Evolutionary conservation across 2,888 invertebrate species (phyloP).

Genomic region (Malthinus seriepunctatus): DNA sequence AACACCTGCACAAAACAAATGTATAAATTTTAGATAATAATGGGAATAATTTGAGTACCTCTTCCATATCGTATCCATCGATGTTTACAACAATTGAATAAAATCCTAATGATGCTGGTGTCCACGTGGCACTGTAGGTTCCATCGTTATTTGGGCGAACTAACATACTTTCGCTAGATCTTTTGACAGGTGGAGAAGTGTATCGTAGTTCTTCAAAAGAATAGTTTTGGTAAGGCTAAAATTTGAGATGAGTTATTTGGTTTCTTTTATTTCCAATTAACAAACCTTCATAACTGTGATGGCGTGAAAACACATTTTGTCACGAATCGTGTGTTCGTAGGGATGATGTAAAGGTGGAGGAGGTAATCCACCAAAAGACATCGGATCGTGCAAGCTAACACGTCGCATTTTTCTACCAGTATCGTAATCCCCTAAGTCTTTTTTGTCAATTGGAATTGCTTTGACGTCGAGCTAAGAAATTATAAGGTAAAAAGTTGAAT

Average conservation of each 20-base stretch:
- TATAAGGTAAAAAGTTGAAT: neutral
- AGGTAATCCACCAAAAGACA: conserved; percentile 66
- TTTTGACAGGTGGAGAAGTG: conserved; percentile 66
- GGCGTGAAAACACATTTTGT: conserved; percentile 91
- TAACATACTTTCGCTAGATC: conserved; percentile 79
- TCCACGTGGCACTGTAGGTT: conserved; percentile 86
- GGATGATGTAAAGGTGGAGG: conserved; percentile 69
- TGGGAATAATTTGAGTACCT: conserved; percentile 56
- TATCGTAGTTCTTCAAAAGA: conserved; percentile 93
- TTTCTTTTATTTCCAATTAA: neutral
- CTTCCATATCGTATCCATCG: conserved; percentile 79
- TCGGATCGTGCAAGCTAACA: conserved; percentile 60
- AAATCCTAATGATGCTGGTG: conserved; percentile 86
- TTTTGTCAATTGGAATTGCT: conserved; percentile 72
- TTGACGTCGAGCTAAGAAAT: conserved; percentile 66
- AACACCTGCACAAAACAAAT: conserved; percentile 60
- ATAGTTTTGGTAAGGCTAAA: conserved; percentile 82
- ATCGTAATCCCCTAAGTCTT: conserved; percentile 64
- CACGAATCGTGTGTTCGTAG: conserved; percentile 85
- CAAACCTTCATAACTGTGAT: conserved; percentile 92
- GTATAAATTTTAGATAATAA: neutral
- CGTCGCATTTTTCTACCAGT: conserved; percentile 62
- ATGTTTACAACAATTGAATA: conserved; percentile 86
- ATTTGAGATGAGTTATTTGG: conserved; percentile 1
- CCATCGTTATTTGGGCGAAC: conserved; percentile 80